phyloP scores from a whole-genome alignment of 2,888 invertebrate species.

The Macaria liturata region DNA sequence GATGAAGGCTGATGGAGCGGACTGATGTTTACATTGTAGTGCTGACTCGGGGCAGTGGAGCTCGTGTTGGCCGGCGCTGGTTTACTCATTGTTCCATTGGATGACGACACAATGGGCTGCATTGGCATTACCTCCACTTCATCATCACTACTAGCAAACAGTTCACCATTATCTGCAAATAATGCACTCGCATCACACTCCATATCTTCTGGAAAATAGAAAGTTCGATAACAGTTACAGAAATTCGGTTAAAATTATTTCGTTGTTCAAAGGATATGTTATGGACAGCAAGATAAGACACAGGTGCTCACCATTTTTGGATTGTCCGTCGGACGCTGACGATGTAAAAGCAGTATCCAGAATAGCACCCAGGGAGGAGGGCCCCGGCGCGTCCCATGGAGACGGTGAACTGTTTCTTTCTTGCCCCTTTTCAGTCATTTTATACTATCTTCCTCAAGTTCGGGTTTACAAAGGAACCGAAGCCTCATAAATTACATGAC shows the following conservation, averaged over 20 bases:
- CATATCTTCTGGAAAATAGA: slow-evolving; percentile 81
- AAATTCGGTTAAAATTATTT: no score
- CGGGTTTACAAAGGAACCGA: slow-evolving; percentile 33
- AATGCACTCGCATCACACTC: slow-evolving; percentile 81
- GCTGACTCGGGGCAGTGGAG: slow-evolving; percentile 62
- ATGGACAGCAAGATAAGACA: no score
- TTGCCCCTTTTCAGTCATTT: slow-evolving; percentile 71
- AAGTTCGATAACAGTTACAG: slow-evolving; percentile 7
- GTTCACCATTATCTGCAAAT: slow-evolving; percentile 78
- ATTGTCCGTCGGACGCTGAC: slow-evolving; percentile 69
- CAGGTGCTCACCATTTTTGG: slow-evolving; percentile 60
- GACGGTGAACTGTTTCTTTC: slow-evolving; percentile 65
- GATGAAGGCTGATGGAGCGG: slow-evolving; percentile 58
- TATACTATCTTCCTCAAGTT: slow-evolving; percentile 26
- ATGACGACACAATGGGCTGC: slow-evolving; percentile 44
- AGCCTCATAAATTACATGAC: slow-evolving; percentile 13
- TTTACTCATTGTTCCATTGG: slow-evolving; percentile 49
- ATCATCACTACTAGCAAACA: slow-evolving; percentile 71
- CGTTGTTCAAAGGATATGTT: no score
- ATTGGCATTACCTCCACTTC: slow-evolving; percentile 78
- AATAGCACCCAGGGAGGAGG: slow-evolving; percentile 84
- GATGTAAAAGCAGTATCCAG: slow-evolving; percentile 85
- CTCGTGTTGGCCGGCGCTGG: slow-evolving; percentile 67
- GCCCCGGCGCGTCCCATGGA: slow-evolving; percentile 74
- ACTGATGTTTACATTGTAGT: slow-evolving; percentile 59